Base-by-base conservation (phyloP, 2,888 invertebrate species). In the Tethea ocularis region DNA sequence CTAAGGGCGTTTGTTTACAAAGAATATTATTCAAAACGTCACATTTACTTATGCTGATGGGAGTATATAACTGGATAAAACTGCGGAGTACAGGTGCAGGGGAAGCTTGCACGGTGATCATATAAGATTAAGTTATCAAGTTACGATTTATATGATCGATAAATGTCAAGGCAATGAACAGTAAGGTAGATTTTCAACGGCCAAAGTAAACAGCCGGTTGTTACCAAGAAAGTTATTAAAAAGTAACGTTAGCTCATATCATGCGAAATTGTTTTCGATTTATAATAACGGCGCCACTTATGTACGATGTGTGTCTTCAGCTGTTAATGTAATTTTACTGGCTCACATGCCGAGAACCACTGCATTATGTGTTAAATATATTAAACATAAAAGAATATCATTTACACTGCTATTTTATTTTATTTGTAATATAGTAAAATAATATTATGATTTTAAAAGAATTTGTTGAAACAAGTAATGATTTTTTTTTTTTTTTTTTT, bases 41-140 rank as follows among this genome's bases (percentile, higher is more conserved):
- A 69, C 56, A 67, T 65, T 75, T 71, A 74, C 57, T 53, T 58
- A 71, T 64, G 62, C 63, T 69, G 60, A 73, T 73, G 61, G 41
- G 24, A 64, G 57, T 58, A 56, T 41, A 41, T 53, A 41, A 23
- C 8, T 41, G 13, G 20, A 36, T 36, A 54, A 58, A 36, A 52
- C 61, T 61, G 66, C 64, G 67, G 68, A 71, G 68, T 62, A 65
- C 71, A 68, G 68, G 62, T 77, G 69, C 60, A 13, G 46, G 33
- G 52, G 67, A 62, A 33, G 60, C 67, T 62, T 68, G 56, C 59
- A 64, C 55, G 66, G 61, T 70, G 73, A 80, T 82, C 76, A 76
- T 65, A 69, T 61, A 62, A 82, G 80, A 87, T 87, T 86, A 87
- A 84, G 85, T 82, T 84, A 85, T 86, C 82, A 84, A 80, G 72